A percentile compares a stretch with the other conserved stretches of the same genome.
phyloP scores from a whole-genome alignment of 2,797 vertebrate genomes.

The Pseudochaenichthys georgianus region DNA sequence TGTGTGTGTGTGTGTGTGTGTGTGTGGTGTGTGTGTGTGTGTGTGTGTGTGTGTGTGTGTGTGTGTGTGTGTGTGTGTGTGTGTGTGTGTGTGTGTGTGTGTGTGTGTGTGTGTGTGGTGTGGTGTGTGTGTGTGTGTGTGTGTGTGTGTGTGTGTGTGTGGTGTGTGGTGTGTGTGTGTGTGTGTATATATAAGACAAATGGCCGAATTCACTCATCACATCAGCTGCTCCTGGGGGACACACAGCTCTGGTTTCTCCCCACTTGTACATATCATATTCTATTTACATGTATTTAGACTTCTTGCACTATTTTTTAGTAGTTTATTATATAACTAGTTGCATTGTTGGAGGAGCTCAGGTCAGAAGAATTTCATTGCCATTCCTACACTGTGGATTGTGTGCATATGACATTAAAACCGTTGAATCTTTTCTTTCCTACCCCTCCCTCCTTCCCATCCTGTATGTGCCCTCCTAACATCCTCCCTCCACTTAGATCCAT shows the following conservation, averaged over 20 bases:
- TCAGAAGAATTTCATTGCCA: no score
- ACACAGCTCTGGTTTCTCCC: conserved; percentile 66
- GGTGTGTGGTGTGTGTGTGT: conserved; percentile 64
- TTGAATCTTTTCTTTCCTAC: conserved; percentile 19
- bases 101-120: no score
- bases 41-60: no score
- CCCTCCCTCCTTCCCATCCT: conserved; percentile 51
- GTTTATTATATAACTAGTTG: no score
- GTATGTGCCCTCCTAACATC: conserved; percentile 39
- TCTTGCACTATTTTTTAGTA: no score
- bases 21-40: no score
- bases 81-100: no score
- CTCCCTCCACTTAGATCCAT: conserved; percentile 47
- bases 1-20: conserved; percentile 60
- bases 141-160: conserved; percentile 18
- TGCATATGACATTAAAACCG: no score
- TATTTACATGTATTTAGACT: no score
- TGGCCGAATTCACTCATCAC: conserved; percentile 86
- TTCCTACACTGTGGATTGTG: no score
- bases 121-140: conserved; percentile 40
- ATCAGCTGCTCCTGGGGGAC: conserved; percentile 74
- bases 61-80: no score
- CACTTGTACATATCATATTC: not conserved
- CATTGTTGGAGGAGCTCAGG: no score
- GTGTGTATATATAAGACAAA: conserved; percentile 78